Evolutionary conservation across 2,113 vertebrate species (phyloP), one percentile per base, ranked within the genome.

Genomic region (Chaetodon trifascialis): DNA sequence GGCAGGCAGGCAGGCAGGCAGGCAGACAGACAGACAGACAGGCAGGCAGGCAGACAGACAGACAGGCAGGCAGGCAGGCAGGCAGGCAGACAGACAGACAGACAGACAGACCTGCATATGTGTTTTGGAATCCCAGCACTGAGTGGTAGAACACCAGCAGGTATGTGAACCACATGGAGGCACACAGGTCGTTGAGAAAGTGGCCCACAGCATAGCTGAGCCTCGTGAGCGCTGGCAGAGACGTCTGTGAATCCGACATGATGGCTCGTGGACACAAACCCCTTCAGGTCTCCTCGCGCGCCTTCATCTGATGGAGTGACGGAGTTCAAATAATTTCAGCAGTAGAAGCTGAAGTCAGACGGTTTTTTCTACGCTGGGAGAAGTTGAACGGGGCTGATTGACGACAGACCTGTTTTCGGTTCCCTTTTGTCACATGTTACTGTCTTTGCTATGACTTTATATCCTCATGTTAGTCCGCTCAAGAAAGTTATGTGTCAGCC

Each of bases 161-260:
- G 90, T 98, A 98, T 0, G 97, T 97, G 92, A 99, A 99, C 97
- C 97, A 99, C 95, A 99, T 97, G 19, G 97, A 97, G 0, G 97
- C 97, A 62, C 97, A 98, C 69, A 98, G 86, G 84, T 99, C 97
- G 81, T 99, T 99, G 0, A 98, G 94, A 87, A 97, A 96, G 90
- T 99, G 97, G n/a, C 97, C 97, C 55, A 91, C 95, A 0, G 97
- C 95, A 58, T 96, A 99, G 91, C 96, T 95, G 72, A 98, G 83
- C 38, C 92, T 94, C 52, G 83, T 69, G 16, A 46, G 51, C 21
- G 86, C 44, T 0, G 95, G 64, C 66, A 97, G 89, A 7, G 88
- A 68, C 6, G 62, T 66, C 47, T 71, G 55, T 0, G 49, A n/a
- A 44, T 91, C 67, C 25, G 87, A 58, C 93, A 95, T 95, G 0